These are phyloP conservation scores for Carabus problematicus DNA, from an alignment of 2,888 invertebrate species.

Conservation along the genomic window DNA sequence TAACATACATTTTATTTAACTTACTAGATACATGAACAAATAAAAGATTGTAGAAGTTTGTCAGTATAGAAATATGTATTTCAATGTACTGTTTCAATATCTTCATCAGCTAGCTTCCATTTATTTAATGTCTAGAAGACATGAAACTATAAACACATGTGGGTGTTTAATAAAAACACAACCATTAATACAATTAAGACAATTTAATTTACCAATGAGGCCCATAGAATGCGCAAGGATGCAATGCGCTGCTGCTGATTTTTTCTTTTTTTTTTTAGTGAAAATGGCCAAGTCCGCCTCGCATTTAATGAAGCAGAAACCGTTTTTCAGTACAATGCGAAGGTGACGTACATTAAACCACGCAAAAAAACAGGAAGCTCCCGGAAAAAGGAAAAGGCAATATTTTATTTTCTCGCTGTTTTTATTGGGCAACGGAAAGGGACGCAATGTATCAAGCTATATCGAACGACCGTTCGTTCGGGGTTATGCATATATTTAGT, in stretches of 20 bases:
- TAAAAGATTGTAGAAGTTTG: no score
- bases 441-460: slow-evolving; percentile 42
- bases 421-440: slow-evolving; percentile 41
- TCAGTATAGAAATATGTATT: no score
- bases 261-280: neutral
- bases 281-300: slow-evolving; percentile 16
- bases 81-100: no score
- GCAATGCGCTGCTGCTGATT: neutral
- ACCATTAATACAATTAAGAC: slow-evolving; percentile 2
- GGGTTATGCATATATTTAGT: slow-evolving; percentile 42
- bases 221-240: no score
- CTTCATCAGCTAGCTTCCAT: no score
- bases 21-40: no score
- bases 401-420: slow-evolving; percentile 42
- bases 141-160: no score
- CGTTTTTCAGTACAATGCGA: slow-evolving; percentile 41
- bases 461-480: slow-evolving; percentile 41
- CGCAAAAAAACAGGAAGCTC: slow-evolving; percentile 37
- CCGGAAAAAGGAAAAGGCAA: slow-evolving; percentile 38
- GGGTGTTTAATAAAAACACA: neutral
- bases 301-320: slow-evolving; percentile 40
- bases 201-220: slow-evolving; percentile 9
- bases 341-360: slow-evolving; percentile 42
- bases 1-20: no score
- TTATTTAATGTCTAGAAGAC: no score